Evolutionary conservation across 2,797 vertebrate species (phyloP), one percentile per base, ranked within the genome.

Genomic region (Orientallactaga sibirica): DNA sequence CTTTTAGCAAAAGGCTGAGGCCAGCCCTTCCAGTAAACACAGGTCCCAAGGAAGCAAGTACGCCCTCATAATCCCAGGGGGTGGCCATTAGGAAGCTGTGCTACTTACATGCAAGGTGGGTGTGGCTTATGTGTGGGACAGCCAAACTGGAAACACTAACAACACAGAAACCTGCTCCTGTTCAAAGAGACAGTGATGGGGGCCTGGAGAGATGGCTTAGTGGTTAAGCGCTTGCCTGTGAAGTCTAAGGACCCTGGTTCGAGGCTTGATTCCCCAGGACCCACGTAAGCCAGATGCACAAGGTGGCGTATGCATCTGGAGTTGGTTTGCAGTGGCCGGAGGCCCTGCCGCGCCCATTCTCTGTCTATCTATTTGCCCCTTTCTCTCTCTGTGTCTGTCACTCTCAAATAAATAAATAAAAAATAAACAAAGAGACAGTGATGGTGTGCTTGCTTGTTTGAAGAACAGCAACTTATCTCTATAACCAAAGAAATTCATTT

Each of bases 401-500:
- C 33, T 37, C 33, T 37, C 48, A 48, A 7, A 48, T 48, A 48
- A 48, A 48, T 48, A 48, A 48, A 48, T 48, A 48, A 48, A 48
- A 48, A 48, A 48, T 8, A 48, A 48, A 48, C 25, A 94, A 92
- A 88, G 41, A 88, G 52, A 68, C 22, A 33, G 58, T n/a, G 24
- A 95, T 85, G 78, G 71, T 61, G 29, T 71, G 55, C 55, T 58
- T 58, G 68, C 18, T 33, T 75, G 55, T 86, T 78, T 66, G 48
- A 92, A 80, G 55, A 75, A 76, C 5, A 62, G 24, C 29, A 76
- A 70, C 4, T 29, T n/a, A 80, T 55, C 92, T 94, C 11, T 87
- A 92, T 19, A 67, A 83, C 22, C 79, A 94, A 74, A 96, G 33
- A 66, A 81, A 93, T 78, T 94, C 71, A 94, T 15, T 58, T 58